These are phyloP conservation scores for Drosophila multiciliata DNA, from an alignment of 2,888 invertebrate species.

Conservation along the genomic window DNA sequence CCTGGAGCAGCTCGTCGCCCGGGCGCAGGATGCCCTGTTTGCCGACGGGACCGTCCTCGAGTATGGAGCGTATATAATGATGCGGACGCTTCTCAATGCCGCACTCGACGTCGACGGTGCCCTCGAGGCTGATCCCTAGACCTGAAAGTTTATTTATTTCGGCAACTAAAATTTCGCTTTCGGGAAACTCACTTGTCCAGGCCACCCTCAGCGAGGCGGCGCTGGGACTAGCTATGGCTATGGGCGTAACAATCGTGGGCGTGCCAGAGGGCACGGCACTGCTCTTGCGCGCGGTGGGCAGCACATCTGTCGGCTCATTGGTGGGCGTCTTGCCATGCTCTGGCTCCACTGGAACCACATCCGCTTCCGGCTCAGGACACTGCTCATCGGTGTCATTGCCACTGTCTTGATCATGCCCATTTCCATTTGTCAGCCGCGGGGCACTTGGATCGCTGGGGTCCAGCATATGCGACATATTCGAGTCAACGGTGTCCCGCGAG, in stretches of 20 bases:
- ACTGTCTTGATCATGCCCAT: slow-evolving; percentile 68
- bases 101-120: slow-evolving; percentile 99
- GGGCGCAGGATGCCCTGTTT: slow-evolving; percentile 94
- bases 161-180: slow-evolving; percentile 95
- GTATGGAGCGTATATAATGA: slow-evolving; percentile 98
- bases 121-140: slow-evolving; percentile 98
- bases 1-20: slow-evolving; percentile 98
- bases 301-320: slow-evolving; percentile 37
- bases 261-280: slow-evolving; percentile 39
- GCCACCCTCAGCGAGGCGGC: slow-evolving; percentile 91
- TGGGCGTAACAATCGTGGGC: slow-evolving; percentile 22
- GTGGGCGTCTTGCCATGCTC: slow-evolving; percentile 63
- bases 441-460: slow-evolving; percentile 82
- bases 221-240: slow-evolving; percentile 86
- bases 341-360: slow-evolving; percentile 39
- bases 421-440: slow-evolving; percentile 52
- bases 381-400: slow-evolving; percentile 75
- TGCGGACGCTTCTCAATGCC: slow-evolving; percentile 99
- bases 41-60: slow-evolving; percentile 98
- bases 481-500: slow-evolving; percentile 92
- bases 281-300: slow-evolving; percentile 21
- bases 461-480: slow-evolving; percentile 86
- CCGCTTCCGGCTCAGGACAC: slow-evolving; percentile 58
- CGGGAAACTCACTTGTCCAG: slow-evolving; percentile 92
- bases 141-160: slow-evolving; percentile 97